Conservation (phyloP, 2,113 vertebrate genomes). For the human region DNA sequence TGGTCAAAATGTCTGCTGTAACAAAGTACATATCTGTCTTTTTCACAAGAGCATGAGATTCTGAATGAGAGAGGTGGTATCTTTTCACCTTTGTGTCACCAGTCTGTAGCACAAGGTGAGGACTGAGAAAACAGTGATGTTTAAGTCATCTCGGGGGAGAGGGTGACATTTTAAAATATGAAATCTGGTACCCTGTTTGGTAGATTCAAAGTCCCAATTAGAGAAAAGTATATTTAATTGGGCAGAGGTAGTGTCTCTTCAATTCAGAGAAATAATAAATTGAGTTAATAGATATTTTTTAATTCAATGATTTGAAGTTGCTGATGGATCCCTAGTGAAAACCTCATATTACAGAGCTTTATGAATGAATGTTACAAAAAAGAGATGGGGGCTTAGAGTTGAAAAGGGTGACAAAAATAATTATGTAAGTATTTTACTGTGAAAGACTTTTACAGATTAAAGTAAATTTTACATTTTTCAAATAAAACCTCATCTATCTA, state of each 20-base stretch:
- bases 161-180: not conserved
- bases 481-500: not conserved
- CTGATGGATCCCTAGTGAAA: not conserved
- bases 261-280: slow-evolving; percentile 26
- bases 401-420: not conserved
- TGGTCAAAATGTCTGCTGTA: not conserved
- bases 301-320: slow-evolving; percentile 21
- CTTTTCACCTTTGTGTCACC: not conserved
- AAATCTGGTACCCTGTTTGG: not conserved
- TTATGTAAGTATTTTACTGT: not conserved
- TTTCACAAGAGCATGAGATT: not conserved
- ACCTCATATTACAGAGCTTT: not conserved
- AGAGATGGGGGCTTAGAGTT: not conserved
- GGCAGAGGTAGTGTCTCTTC: not conserved
- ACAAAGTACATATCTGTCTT: not conserved
- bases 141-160: not conserved
- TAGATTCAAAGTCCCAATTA: not conserved
- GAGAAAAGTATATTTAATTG: not conserved
- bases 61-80: not conserved
- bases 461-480: not conserved
- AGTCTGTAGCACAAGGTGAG: not conserved
- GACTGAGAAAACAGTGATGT: not conserved
- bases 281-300: not conserved
- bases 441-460: not conserved
- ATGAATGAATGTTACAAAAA: not conserved